Conservation (phyloP, 2,888 invertebrate genomes). For the Sicus ferrugineus region DNA sequence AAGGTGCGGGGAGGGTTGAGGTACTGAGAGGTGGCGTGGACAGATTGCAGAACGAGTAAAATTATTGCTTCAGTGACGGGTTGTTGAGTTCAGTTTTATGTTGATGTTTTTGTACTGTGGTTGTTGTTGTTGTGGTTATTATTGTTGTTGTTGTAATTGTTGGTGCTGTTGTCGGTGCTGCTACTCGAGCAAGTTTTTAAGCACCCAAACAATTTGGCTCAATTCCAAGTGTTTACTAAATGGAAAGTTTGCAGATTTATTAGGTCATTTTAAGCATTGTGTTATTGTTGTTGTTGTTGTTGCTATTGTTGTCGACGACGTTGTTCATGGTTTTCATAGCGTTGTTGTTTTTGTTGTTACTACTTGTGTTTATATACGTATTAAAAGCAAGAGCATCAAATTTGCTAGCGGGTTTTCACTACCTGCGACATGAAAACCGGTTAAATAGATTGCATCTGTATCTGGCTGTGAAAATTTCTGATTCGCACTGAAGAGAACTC, state of each 20-base stretch:
- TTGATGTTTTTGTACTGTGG: neutral
- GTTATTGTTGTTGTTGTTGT: constrained; percentile 3
- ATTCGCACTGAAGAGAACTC: too few relatives aligned
- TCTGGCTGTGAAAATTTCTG: too few relatives aligned
- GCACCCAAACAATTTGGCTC: constrained; percentile 32
- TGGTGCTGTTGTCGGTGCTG: neutral
- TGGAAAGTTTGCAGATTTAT: constrained; percentile 33
- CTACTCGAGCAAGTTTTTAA: constrained; percentile 22
- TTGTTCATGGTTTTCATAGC: neutral
- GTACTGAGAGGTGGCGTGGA: neutral
- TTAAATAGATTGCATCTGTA: too few relatives aligned
- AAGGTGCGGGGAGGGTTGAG: too few relatives aligned
- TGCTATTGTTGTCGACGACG: neutral
- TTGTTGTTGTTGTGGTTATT: neutral
- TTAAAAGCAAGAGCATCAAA: too few relatives aligned
- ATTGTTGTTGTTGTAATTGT: neutral
- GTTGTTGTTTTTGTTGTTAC: neutral
- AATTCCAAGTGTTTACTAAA: constrained; percentile 32
- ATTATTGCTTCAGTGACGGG: constrained; percentile 25
- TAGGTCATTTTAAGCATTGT: too few relatives aligned
- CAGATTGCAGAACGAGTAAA: constrained; percentile 7
- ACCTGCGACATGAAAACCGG: too few relatives aligned
- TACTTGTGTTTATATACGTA: too few relatives aligned
- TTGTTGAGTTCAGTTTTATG: constrained; percentile 16
- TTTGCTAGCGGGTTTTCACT: too few relatives aligned